These are phyloP conservation scores for Paramuricea clavata DNA, from an alignment of 92 coral and sea anemone species.

Conservation along the genomic window DNA sequence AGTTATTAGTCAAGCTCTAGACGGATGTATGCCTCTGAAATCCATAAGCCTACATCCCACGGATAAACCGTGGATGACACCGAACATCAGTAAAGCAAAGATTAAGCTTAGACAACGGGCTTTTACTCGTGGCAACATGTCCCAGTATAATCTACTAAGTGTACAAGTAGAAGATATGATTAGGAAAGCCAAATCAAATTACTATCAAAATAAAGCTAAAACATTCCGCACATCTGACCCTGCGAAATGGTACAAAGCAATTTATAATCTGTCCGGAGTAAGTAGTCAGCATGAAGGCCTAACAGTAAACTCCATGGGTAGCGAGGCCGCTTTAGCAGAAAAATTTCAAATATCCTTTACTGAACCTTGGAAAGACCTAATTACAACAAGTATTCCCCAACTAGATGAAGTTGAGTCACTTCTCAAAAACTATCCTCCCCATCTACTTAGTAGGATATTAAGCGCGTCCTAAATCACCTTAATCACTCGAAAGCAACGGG, in stretches of 20 bases:
- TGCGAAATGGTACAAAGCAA: slow-evolving; percentile 37
- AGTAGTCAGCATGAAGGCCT: neutral
- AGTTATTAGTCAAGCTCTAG: neutral
- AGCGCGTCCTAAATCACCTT: slow-evolving; percentile 22
- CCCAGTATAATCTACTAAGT: slow-evolving; percentile 3
- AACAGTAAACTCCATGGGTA: neutral
- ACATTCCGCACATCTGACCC: slow-evolving; percentile 8
- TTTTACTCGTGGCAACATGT: slow-evolving; percentile 20
- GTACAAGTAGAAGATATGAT: slow-evolving; percentile 16
- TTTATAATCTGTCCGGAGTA: neutral
- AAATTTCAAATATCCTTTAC: slow-evolving; percentile 15
- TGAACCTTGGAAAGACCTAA: slow-evolving; percentile 29
- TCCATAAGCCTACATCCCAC: slow-evolving; percentile 4
- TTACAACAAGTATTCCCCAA: neutral
- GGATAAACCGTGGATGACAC: slow-evolving; percentile 37
- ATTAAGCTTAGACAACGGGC: slow-evolving; percentile 33
- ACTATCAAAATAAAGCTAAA: slow-evolving; percentile 28
- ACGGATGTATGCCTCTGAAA: neutral
- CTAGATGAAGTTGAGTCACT: slow-evolving; percentile 29
- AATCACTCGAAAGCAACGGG: slow-evolving; percentile 41
- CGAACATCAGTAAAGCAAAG: neutral
- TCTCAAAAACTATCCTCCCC: slow-evolving; percentile 42
- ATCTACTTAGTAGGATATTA: slow-evolving; percentile 46
- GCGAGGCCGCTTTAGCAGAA: slow-evolving; percentile 18
- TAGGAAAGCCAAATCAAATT: slow-evolving; percentile 14